Evolutionary conservation across 2,113 vertebrate species (phyloP), one percentile per base, ranked within the genome.

Genomic region (Anas platyrhynchos): DNA sequence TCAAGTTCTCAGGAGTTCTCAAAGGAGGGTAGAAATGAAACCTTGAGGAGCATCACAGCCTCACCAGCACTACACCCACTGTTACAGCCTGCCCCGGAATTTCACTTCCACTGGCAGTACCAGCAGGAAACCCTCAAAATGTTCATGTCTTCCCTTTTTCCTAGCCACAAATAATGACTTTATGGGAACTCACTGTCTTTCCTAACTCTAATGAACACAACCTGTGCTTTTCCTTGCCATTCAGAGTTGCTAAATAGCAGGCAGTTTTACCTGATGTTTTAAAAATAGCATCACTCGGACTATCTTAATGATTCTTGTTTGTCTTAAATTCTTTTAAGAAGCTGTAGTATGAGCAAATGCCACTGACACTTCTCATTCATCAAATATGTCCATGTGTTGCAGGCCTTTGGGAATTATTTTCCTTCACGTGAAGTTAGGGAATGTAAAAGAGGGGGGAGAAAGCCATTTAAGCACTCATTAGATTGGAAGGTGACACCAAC

Each of bases 401-500:
- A 31, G 71, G 22, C 83, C 88, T 27, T 82, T 79, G 86, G 79
- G 69, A 97, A 88, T 36, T 84, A 54, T 65, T 86, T 46, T 55
- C 52, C 82, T 52, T 29, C 85, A 27, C 43, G 1, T 5, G 68
- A 71, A 91, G 72, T 22, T 83, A 48, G 3, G 8, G 36, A 20
- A 32, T 41, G 34, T 54, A 69, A 79, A 84, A 79, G 62, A 80
- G 3, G 16, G 36, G 84, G 44, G 27, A 91, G 73, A 91, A 95
- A 82, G 58, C 22, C 46, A 58, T 93, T 90, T 65, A 68, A 84
- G 65, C 27, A 11, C 72, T 82, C 92, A 62, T 95, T 96, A 95
- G 38, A 86, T 54, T 75, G 88, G 92, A 97, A 96, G 94, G 94
- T 95, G 88, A 97, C 88, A 96, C 86, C 83, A 81, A 82, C 89